phyloP scores from a whole-genome alignment of 2,797 vertebrate genomes.

The Nannoperca australis region DNA sequence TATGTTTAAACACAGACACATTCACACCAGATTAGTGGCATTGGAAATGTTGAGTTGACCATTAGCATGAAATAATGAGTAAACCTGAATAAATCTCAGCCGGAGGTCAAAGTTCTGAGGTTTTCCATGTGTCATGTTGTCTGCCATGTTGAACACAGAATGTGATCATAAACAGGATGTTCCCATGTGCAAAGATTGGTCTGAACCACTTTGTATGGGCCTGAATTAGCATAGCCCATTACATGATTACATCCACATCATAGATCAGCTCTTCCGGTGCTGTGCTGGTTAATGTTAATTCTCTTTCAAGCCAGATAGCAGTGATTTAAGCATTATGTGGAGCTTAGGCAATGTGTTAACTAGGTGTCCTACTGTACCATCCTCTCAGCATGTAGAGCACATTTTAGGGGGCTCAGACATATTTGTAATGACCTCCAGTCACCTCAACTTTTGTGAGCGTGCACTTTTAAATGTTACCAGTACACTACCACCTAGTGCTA shows the following conservation, averaged over 20 bases:
- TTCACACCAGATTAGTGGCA: constrained; percentile 25
- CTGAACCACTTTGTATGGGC: not conserved
- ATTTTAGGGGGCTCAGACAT: not conserved
- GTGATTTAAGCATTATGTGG: not conserved
- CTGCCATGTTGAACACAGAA: not conserved
- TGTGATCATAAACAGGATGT: not conserved
- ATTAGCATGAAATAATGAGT: constrained; percentile 9
- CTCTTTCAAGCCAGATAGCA: not conserved
- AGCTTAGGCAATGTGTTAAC: not conserved
- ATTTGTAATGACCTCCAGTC: not conserved
- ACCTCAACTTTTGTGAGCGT: not conserved
- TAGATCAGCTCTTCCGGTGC: not conserved
- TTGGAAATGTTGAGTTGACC: constrained; percentile 18
- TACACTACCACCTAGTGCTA: not conserved
- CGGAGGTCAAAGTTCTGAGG: constrained; percentile 12
- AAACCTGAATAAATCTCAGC: constrained; percentile 2
- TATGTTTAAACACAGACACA: constrained; percentile 28
- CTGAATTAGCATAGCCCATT: not conserved
- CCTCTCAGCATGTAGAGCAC: no score
- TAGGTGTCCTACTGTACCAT: not conserved
- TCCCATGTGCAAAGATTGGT: not conserved
- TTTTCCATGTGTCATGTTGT: not conserved
- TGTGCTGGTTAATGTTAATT: not conserved
- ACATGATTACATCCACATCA: not conserved
- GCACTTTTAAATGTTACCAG: not conserved